Conservation (phyloP, 2,888 invertebrate genomes). For the Drosophila anceps region DNA sequence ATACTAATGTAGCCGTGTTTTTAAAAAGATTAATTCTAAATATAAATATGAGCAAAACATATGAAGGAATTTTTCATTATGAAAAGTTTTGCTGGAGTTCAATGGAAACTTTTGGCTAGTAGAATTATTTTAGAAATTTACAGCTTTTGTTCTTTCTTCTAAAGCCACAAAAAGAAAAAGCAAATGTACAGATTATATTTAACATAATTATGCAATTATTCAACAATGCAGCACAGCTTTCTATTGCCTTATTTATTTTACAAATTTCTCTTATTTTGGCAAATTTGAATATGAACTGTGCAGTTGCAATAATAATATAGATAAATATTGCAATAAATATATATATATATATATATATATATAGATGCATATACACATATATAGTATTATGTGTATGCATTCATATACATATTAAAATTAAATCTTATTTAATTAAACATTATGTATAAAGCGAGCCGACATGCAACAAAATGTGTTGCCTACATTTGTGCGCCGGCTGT, state of each 20-base stretch:
- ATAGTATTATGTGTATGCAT: background rate
- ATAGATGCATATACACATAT: background rate
- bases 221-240: background rate
- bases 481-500: constrained; percentile 70
- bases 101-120: too few relatives aligned
- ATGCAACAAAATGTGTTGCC: constrained; percentile 63
- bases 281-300: constrained; percentile 38
- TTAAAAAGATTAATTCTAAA: background rate
- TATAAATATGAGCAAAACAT: too few relatives aligned
- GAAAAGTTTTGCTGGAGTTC: background rate
- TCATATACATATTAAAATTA: constrained; percentile 41
- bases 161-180: background rate
- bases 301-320: background rate
- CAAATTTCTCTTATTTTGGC: background rate
- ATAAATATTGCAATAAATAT: background rate
- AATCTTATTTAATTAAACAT: constrained; percentile 73
- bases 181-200: background rate
- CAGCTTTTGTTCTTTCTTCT: background rate
- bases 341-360: constrained; percentile 9
- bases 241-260: background rate
- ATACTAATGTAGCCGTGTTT: background rate
- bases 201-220: background rate
- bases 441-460: constrained; percentile 36
- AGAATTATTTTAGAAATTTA: background rate
- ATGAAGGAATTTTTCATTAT: background rate